Evolutionary conservation across 2,888 invertebrate species (phyloP).

Genomic region (Sycophila texana): DNA sequence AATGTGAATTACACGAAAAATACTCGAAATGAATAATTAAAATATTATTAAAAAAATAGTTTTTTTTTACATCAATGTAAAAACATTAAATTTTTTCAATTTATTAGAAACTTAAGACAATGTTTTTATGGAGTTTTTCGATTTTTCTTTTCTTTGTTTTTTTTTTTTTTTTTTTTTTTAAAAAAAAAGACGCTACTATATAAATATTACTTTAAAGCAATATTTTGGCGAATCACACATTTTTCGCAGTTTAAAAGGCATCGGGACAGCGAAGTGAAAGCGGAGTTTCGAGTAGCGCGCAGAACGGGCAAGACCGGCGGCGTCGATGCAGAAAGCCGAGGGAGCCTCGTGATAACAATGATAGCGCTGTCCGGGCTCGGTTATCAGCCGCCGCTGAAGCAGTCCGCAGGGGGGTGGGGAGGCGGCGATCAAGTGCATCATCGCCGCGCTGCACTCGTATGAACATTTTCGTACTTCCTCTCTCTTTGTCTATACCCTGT

Average conservation of each 20-base stretch:
- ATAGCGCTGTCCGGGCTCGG: conserved; percentile 65
- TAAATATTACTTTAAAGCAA: too few species aligned
- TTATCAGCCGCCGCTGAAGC: conserved; percentile 47
- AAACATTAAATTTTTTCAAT: too few species aligned
- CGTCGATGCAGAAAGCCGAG: not conserved
- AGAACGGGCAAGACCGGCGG: conserved; percentile 19
- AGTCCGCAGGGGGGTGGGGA: conserved; percentile 1
- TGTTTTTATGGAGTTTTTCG: too few species aligned
- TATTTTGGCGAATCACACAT: not conserved
- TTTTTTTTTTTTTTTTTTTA: too few species aligned
- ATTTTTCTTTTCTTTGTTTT: too few species aligned
- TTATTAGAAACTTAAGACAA: too few species aligned
- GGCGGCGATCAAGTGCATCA: not conserved
- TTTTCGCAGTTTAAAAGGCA: too few species aligned
- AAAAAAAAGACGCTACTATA: too few species aligned
- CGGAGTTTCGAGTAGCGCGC: not conserved
- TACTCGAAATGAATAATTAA: too few species aligned
- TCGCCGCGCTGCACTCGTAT: not conserved
- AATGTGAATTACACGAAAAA: too few species aligned
- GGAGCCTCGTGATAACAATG: conserved; percentile 65
- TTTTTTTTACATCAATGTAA: too few species aligned
- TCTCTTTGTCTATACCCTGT: not conserved
- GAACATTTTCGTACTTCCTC: not conserved
- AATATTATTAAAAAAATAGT: too few species aligned
- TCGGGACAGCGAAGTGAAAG: not conserved